Evolutionary conservation across 2,113 vertebrate genomes (phyloP).

Genomic region (Columbina picui): DNA sequence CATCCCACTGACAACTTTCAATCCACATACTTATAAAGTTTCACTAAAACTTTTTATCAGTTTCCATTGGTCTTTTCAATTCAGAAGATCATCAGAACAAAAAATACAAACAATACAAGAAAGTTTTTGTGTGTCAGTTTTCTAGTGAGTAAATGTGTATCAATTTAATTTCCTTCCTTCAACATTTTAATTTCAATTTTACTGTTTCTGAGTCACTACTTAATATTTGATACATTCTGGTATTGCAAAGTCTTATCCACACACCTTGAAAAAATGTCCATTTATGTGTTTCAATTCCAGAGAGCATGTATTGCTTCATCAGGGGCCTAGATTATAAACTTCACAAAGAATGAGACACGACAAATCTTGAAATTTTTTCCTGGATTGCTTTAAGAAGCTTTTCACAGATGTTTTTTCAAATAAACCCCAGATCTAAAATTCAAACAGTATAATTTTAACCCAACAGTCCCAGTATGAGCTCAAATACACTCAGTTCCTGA

Average conservation of each 20-base stretch:
- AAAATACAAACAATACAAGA: background rate
- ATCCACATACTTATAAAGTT: background rate
- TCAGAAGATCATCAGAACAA: background rate
- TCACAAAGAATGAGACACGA: background rate
- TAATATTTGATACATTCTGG: background rate
- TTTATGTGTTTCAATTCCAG: background rate
- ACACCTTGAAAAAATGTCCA: background rate
- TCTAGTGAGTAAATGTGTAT: background rate
- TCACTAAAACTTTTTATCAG: background rate
- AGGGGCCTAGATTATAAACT: background rate
- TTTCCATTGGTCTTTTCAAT: background rate
- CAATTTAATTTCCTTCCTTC: background rate
- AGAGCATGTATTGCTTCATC: rapidly evolving
- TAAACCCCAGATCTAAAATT: background rate
- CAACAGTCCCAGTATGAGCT: background rate
- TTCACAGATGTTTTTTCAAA: background rate
- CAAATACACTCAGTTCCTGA: background rate
- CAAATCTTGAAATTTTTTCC: background rate
- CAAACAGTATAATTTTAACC: background rate
- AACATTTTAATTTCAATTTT: rapidly evolving
- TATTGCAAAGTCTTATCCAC: background rate
- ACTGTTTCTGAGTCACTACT: background rate
- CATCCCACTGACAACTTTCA: background rate
- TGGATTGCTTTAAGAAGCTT: background rate
- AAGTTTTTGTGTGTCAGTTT: background rate